Conservation (phyloP, 2,113 vertebrate genomes). For the Larimichthys polyactis region DNA sequence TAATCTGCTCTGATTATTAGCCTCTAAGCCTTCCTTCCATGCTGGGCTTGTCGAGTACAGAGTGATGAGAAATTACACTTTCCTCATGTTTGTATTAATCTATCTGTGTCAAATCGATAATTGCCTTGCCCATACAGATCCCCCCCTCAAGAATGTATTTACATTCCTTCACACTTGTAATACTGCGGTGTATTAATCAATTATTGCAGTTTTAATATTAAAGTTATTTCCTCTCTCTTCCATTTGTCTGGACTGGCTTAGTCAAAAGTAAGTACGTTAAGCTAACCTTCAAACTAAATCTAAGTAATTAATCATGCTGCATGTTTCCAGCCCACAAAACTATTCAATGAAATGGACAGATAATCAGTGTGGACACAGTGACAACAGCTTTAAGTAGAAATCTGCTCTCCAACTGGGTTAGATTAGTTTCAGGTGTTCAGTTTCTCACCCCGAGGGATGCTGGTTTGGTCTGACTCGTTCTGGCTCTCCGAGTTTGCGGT, state of each 20-base stretch:
- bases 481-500: neutral
- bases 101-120: conserved; percentile 70
- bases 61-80: conserved; percentile 72
- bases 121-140: conserved; percentile 45
- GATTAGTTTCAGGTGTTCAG: conserved; percentile 49
- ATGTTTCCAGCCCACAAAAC: neutral
- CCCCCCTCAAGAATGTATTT: conserved; percentile 7
- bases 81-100: conserved; percentile 68
- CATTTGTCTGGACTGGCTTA: neutral
- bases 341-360: conserved; percentile 1
- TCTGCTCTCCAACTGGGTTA: conserved; percentile 1
- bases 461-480: neutral
- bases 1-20: conserved; percentile 83
- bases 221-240: neutral
- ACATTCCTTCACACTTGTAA: conserved; percentile 19
- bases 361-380: conserved; percentile 41
- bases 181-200: neutral
- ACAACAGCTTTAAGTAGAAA: conserved; percentile 29
- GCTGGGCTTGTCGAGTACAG: conserved; percentile 62
- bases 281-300: conserved; percentile 4
- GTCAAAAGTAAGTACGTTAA: neutral
- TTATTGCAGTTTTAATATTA: conserved; percentile 6
- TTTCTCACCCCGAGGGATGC: conserved; percentile 24
- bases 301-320: neutral
- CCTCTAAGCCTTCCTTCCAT: conserved; percentile 75